These are phyloP conservation scores for Stenchaetothrips biformis DNA, from an alignment of 2,888 invertebrate genomes.

Conservation along the genomic window DNA sequence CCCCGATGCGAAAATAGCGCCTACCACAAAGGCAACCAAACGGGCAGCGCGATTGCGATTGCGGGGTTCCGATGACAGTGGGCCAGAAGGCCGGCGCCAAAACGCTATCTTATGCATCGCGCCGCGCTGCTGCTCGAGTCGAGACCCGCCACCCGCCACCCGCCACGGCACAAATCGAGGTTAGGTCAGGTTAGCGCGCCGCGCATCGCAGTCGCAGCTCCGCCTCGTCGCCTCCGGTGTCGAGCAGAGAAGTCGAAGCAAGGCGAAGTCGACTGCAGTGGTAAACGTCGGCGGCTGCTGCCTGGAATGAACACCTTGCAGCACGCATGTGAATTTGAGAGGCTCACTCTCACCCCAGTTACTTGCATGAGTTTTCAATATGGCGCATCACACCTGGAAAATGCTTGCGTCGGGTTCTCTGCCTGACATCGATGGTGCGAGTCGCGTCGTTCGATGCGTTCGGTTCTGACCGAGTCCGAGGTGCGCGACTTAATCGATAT, in stretches of 20 bases:
- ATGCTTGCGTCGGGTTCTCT: background rate
- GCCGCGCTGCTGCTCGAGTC: no score
- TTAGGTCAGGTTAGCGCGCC: no score
- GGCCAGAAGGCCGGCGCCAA: no score
- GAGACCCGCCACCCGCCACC: no score
- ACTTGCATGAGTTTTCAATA: background rate
- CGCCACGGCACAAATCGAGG: no score
- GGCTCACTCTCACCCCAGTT: background rate
- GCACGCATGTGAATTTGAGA: background rate
- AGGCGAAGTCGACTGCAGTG: background rate
- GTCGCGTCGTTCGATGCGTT: constrained; percentile 20
- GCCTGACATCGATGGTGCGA: background rate
- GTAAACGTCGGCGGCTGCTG: background rate
- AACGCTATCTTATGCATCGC: no score
- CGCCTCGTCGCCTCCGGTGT: background rate
- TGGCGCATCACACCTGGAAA: background rate
- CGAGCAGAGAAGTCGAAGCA: background rate
- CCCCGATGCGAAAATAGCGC: no score
- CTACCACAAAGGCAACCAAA: no score
- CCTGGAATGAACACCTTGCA: background rate
- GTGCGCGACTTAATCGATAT: constrained; percentile 4
- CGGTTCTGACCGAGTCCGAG: no score
- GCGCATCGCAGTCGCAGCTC: no score
- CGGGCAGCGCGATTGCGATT: no score
- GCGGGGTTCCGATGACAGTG: no score